These are phyloP conservation scores for Tricholaema leucomelas DNA, from an alignment of 2,113 vertebrate genomes.

Conservation along the genomic window DNA sequence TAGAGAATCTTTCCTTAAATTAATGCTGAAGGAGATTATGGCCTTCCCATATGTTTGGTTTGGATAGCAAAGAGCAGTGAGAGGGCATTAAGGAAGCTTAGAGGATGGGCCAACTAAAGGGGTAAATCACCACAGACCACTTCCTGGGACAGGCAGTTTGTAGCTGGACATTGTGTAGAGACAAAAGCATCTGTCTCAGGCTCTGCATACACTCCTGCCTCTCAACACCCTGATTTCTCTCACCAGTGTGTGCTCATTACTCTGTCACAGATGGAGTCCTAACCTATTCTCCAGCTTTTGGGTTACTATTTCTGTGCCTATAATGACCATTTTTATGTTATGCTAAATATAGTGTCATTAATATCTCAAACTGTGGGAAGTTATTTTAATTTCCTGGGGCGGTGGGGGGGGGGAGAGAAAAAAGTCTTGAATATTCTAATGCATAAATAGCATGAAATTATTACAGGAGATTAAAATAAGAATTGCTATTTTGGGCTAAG, in stretches of 20 bases:
- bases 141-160: not conserved
- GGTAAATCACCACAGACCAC: not conserved
- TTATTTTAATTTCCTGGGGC: constrained; percentile 12
- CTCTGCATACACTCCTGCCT: not conserved
- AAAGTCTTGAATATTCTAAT: constrained; percentile 13
- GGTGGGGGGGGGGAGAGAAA: too few species aligned
- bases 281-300: not conserved
- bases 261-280: not conserved
- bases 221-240: not conserved
- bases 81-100: not conserved
- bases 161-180: not conserved
- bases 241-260: not conserved
- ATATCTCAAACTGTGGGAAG: constrained; percentile 32
- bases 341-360: constrained; percentile 29
- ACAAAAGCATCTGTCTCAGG: not conserved
- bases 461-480: constrained; percentile 27
- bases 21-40: not conserved
- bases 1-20: not conserved
- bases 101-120: not conserved
- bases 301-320: not conserved
- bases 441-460: constrained; percentile 37
- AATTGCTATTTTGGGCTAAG: constrained; percentile 26
- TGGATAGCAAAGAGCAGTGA: not conserved
- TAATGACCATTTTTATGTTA: constrained; percentile 11
- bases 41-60: not conserved